phyloP scores from a whole-genome alignment of 2,797 vertebrate species.

The Rhodeus uyekii region DNA sequence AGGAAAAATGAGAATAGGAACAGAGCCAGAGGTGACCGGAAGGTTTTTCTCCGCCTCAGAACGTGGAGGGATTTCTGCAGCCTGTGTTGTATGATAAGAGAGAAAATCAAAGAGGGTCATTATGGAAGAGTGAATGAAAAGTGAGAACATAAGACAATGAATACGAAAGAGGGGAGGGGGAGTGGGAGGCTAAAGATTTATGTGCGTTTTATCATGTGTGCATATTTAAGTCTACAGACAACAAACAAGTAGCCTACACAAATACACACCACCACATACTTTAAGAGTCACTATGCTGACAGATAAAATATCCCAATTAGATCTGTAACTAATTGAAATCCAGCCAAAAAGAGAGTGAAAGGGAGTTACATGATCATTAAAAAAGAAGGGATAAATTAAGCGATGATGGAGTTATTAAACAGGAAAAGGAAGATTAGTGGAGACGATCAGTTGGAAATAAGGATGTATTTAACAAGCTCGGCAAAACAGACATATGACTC shows the following conservation, averaged over 20 bases:
- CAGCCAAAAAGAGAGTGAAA: background rate
- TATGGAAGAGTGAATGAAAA: constrained; percentile 14
- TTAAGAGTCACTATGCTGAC: background rate
- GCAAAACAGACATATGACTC: background rate
- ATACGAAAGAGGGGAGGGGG: background rate
- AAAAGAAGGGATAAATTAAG: constrained; percentile 6
- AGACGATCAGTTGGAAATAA: background rate
- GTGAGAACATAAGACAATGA: constrained; percentile 32
- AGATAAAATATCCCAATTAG: background rate
- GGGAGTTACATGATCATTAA: background rate
- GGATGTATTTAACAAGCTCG: background rate
- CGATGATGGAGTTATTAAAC: background rate
- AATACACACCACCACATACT: background rate
- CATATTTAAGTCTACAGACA: background rate
- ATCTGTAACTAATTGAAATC: constrained; percentile 19
- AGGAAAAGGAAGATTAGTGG: background rate
- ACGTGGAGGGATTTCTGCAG: constrained; percentile 25
- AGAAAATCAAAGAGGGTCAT: constrained; percentile 30
- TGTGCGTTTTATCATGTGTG: background rate
- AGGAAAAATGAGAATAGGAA: background rate
- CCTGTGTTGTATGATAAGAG: constrained; percentile 28
- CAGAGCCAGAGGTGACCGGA: constrained; percentile 13
- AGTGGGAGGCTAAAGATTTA: background rate
- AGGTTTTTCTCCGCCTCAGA: constrained; percentile 18
- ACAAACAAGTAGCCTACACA: background rate